phyloP scores from a whole-genome alignment of 2,113 vertebrate species.

The Pandion haliaetus region DNA sequence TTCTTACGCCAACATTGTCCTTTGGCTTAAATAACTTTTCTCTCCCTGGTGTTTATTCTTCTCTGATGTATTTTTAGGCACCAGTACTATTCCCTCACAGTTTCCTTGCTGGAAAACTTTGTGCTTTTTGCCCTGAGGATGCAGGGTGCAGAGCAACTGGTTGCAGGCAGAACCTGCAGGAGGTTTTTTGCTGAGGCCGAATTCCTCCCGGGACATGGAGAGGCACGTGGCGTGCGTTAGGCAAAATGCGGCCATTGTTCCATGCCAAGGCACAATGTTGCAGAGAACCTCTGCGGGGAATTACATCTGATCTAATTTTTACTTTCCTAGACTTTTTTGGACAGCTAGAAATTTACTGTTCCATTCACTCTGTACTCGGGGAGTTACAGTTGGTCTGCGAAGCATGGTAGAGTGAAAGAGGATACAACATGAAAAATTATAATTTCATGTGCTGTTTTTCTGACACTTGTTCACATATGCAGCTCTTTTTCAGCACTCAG shows the following conservation, averaged over 20 bases:
- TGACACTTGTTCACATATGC: neutral
- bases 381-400: neutral
- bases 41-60: neutral
- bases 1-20: neutral
- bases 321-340: neutral
- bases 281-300: neutral
- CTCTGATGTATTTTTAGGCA: neutral
- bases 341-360: neutral
- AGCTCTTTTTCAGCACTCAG: neutral
- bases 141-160: neutral
- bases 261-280: neutral
- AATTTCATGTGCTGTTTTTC: neutral
- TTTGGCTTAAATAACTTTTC: neutral
- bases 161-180: neutral
- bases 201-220: neutral
- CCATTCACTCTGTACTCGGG: neutral
- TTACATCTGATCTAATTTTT: neutral
- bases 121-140: neutral
- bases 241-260: constrained; percentile 19
- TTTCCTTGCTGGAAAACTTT: neutral
- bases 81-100: neutral
- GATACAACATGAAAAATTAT: neutral
- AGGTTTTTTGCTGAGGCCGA: neutral
- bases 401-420: neutral
- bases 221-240: neutral